Base-by-base conservation (phyloP, 2,888 invertebrate species). In the Limenitis camilla region DNA sequence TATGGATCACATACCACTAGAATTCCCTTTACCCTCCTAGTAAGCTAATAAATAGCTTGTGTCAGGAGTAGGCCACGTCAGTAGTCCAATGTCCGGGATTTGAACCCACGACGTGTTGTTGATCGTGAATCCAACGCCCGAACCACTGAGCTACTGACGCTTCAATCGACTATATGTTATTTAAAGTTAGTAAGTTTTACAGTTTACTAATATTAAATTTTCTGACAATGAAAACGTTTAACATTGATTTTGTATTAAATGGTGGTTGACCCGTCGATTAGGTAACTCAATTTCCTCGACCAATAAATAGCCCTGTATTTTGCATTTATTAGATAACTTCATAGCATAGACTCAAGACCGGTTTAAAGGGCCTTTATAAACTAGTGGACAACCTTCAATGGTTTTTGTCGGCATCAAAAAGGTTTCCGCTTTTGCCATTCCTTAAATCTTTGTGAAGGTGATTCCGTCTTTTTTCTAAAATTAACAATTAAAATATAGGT, bases 351-450 rank as follows among this genome's bases (percentile, higher is more conserved):
- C 43, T 59, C 59, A 52, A 53, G n/a, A 42, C 53, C 63, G 62
- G 62, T 65, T 61, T 53, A 53, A 61, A 67, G 65, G 68, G 66
- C 67, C 68, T 68, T 66, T 55, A 47, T 51, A 58, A 55, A 49
- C 39, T 47, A 52, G 43, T 45, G 29, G 52, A 48, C 47, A 52
- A 53, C 71, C 72, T 72, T 72, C 67, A 57, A 30, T 54, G 59
- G 58, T 65, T 68, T 67, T 66, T 69, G 61, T 66, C 53, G 55
- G 62, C 60, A 49, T 63, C 59, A 61, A 60, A 60, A 62, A 61
- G 55, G 56, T 66, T 72, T 70, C 69, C 71, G 69, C 63, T 59
- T 66, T 62, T 62, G 53, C 58, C 56, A 55, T 60, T 58, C 52
- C 49, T 52, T 55, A 59, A 61, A 50, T 44, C 46, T 51, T 53